Evolutionary conservation across 1,140 invertebrate species (phyloP), one percentile per base, ranked within the genome.

Genomic region (Phenacoccus solenopsis): DNA sequence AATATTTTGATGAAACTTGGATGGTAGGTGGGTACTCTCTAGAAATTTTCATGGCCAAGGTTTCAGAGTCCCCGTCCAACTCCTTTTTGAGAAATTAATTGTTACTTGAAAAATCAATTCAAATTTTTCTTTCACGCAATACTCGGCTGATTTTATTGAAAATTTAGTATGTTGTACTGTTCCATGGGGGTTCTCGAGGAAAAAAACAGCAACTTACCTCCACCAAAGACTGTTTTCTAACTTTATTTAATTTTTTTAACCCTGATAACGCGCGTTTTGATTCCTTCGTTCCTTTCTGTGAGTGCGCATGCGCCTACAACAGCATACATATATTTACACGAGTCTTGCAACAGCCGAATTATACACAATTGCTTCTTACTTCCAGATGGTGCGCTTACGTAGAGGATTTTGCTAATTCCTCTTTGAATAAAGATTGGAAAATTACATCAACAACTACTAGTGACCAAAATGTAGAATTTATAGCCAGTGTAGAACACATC

Each of bases 371-470:
- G 9, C 20, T 10, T 4, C 25, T 64, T 5, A 4, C 25, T 24
- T 64, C 25, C 16, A 24, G 59, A 9, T 64, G 59, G 59, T 64
- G 59, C 21, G 59, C 59, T 1, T 24, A 5, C 13, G 4, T 4
- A 4, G 21, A 24, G 1, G 59, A 64, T 27, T 64, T 64, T 27
- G 5, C 22, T 24, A 64, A 64, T 25, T 27, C 21, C 22, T 9
- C 10, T 4, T 16, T 64, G 59, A 3, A 25, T 4, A 1, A 27
- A 3, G 59, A 64, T 32, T 93, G 89, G 83, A 80, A 78, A 24
- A 80, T 91, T 9, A 78, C 93, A 20, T 87, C 90, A 1, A 76
- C 85, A 0, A 91, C 89, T 77, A 77, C 81, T 57, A 91, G 93
- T 75, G 16, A 56, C 32, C 78, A 87, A 68, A 84, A 84, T 20